Evolutionary conservation across 2,113 vertebrate genomes (phyloP).

Genomic region (Bubo blakistoni): DNA sequence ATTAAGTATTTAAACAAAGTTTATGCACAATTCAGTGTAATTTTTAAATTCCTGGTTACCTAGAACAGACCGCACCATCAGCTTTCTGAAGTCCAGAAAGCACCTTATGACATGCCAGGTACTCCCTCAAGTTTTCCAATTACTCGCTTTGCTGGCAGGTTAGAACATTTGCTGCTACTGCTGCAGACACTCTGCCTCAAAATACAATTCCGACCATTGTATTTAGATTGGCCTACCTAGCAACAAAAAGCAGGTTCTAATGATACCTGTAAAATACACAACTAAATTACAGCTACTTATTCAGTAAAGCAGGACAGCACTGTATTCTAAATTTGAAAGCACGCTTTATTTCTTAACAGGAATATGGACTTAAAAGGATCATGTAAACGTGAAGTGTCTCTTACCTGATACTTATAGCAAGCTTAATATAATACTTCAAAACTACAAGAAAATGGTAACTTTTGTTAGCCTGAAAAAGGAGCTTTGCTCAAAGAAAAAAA

Average conservation of each 20-base stretch:
- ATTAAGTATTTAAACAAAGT: not conserved
- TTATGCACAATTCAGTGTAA: not conserved
- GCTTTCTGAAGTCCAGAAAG: not conserved
- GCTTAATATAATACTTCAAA: not conserved
- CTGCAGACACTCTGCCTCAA: not conserved
- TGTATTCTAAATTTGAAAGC: not conserved
- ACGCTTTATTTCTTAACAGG: not conserved
- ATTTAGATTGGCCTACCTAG: not conserved
- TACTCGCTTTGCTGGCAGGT: not conserved
- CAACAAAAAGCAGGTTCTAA: not conserved
- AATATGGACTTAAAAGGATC: not conserved
- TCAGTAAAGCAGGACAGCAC: not conserved
- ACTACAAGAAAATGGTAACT: not conserved
- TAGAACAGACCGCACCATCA: not conserved
- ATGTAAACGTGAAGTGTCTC: accelerated
- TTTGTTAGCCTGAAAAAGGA: not conserved
- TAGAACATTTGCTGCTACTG: not conserved
- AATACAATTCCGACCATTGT: not conserved
- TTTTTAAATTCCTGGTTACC: no score
- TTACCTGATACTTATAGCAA: not conserved
- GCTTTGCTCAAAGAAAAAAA: not conserved
- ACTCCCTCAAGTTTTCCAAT: not conserved
- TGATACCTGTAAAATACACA: not conserved
- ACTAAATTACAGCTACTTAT: not conserved
- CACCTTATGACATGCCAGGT: not conserved